phyloP scores from a whole-genome alignment of 1,140 invertebrate species.

The Thereuonema tuberculata region DNA sequence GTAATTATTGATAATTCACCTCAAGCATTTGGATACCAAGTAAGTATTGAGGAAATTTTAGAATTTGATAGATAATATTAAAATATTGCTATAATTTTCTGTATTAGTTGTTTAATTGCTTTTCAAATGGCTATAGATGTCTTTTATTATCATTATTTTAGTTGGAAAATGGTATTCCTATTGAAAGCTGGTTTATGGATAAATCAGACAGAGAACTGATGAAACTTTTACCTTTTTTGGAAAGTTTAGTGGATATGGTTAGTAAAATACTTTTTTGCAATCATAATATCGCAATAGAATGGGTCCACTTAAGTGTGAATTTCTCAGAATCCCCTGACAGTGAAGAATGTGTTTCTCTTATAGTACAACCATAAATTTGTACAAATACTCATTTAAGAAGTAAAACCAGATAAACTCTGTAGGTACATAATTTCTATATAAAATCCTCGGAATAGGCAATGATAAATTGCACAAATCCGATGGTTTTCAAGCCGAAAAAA shows the following conservation, averaged over 20 bases:
- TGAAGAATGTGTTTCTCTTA: not conserved
- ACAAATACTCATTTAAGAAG: not conserved
- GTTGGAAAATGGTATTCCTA: conserved; percentile 93
- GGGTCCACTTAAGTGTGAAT: not conserved
- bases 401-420: not conserved
- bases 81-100: too few relatives aligned
- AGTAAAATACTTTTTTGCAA: conserved; percentile 13
- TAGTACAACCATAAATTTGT: not conserved
- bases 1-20: conserved; percentile 88
- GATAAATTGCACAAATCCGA: too few relatives aligned
- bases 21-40: conserved; percentile 81
- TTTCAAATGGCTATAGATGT: not conserved
- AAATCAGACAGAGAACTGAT: conserved; percentile 76
- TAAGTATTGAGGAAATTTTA: conserved; percentile 27
- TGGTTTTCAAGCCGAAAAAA: too few relatives aligned
- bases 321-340: not conserved
- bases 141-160: conserved; percentile 38
- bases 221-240: conserved; percentile 84
- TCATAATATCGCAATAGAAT: not conserved
- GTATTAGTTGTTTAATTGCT: not conserved
- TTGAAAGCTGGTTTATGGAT: conserved; percentile 95
- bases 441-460: too few relatives aligned
- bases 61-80: too few relatives aligned
- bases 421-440: not conserved
- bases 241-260: conserved; percentile 50